A percentile compares a stretch with the other conserved stretches of the same genome.
Conservation (phyloP, 2,888 invertebrate species). For the Drosophila limbata region DNA sequence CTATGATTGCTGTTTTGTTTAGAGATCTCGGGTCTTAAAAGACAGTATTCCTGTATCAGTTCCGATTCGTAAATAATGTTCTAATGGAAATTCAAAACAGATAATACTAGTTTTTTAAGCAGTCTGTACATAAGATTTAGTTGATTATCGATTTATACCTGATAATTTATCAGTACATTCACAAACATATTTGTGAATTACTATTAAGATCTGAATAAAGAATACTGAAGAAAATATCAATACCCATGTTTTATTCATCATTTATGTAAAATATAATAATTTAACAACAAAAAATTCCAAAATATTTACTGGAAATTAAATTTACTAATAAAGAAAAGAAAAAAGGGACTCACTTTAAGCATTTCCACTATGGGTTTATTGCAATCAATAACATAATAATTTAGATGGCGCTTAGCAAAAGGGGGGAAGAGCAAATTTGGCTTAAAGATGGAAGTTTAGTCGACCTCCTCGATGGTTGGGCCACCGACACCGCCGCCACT, state of each 20-base stretch:
- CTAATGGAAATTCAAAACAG: background rate
- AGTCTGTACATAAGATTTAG: constrained; percentile 16
- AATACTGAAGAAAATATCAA: constrained; percentile 15
- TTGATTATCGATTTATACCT: constrained; percentile 8
- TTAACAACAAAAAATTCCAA: no score
- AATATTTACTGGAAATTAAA: no score
- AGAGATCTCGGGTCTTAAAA: background rate
- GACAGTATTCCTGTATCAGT: background rate
- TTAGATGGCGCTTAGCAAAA: constrained; percentile 7
- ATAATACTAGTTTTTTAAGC: constrained; percentile 16
- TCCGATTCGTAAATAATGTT: constrained; percentile 5
- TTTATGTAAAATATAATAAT: background rate
- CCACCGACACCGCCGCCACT: constrained; percentile 85
- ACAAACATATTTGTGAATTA: constrained; percentile 47
- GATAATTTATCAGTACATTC: constrained; percentile 8
- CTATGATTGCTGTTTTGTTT: constrained; percentile 2
- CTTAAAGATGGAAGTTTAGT: constrained; percentile 79
- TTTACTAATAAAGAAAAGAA: background rate
- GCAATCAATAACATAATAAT: constrained; percentile 17
- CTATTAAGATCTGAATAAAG: constrained; percentile 51
- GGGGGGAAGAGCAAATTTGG: background rate
- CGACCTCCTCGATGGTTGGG: constrained; percentile 96
- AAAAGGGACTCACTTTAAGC: background rate
- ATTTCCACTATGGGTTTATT: constrained; percentile 3
- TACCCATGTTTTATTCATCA: background rate